Conservation (phyloP, 2,797 vertebrate genomes). For the Xerus rutilus region DNA sequence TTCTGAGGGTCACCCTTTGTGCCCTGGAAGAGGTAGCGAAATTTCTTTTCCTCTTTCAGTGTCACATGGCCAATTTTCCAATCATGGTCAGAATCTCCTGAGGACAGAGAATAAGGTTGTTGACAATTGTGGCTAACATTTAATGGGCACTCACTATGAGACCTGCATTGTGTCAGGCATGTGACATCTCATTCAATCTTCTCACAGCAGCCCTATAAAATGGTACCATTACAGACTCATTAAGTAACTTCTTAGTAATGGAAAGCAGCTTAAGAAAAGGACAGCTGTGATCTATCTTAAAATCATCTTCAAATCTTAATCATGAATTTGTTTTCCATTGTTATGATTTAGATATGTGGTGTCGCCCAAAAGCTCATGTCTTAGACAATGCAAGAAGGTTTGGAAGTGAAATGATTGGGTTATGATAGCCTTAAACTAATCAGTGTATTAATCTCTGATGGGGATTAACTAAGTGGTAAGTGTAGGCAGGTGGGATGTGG, state of each 20-base stretch:
- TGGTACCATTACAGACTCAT: not conserved
- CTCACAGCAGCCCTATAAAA: not conserved
- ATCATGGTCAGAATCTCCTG: constrained; percentile 89
- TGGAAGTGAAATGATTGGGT: too few relatives aligned
- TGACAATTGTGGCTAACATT: not conserved
- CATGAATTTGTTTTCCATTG: not conserved
- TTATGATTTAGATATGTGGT: too few relatives aligned
- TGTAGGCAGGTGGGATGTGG: too few relatives aligned
- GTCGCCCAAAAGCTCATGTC: too few relatives aligned
- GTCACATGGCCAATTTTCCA: constrained; percentile 95
- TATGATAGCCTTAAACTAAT: too few relatives aligned
- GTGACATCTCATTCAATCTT: not conserved
- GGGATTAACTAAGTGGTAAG: too few relatives aligned
- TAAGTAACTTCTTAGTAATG: not conserved
- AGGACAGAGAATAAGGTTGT: constrained; percentile 15
- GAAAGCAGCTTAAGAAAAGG: not conserved
- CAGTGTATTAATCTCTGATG: too few relatives aligned
- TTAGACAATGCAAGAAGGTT: too few relatives aligned
- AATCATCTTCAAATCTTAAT: not conserved
- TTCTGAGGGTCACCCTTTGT: constrained; percentile 86
- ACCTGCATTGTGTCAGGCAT: not conserved
- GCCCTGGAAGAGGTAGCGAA: constrained; percentile 95
- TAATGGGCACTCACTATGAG: not conserved
- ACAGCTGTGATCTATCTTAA: not conserved
- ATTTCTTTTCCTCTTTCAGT: constrained; percentile 91